A percentile compares a stretch with the other conserved stretches of the same genome.
phyloP scores from a whole-genome alignment of 2,113 vertebrate species.

The Anoplopoma fimbria region DNA sequence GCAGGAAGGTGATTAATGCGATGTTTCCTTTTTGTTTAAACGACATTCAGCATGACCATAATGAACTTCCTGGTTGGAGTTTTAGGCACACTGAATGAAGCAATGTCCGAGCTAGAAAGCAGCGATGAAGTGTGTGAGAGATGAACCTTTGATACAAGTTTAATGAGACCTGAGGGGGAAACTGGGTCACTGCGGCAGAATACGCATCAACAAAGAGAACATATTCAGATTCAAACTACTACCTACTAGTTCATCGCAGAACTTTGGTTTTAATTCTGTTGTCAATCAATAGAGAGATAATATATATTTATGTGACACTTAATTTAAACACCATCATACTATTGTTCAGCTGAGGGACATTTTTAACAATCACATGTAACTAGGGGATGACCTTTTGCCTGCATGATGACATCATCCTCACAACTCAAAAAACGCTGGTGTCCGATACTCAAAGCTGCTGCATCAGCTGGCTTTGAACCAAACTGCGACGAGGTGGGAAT shows the following conservation, averaged over 20 bases:
- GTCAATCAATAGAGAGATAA: neutral
- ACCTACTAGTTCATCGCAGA: too few relatives aligned
- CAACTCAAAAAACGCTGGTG: neutral
- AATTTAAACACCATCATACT: too few relatives aligned
- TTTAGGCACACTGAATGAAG: neutral
- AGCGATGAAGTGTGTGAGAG: neutral
- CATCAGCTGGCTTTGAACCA: neutral
- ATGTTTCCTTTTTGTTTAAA: neutral
- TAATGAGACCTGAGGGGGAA: slow-evolving; percentile 22
- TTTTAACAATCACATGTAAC: neutral
- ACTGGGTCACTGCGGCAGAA: slow-evolving; percentile 43
- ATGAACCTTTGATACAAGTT: slow-evolving; percentile 29
- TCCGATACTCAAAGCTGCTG: neutral
- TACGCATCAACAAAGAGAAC: neutral
- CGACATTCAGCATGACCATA: neutral
- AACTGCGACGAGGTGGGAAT: neutral
- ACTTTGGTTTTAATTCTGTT: neutral
- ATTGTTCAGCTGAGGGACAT: neutral
- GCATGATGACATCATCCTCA: neutral
- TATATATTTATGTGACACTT: too few relatives aligned
- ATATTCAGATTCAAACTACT: neutral
- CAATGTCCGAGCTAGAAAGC: neutral
- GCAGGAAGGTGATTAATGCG: neutral
- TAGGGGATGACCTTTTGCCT: neutral
- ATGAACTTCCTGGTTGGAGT: slow-evolving; percentile 28